Percentiles rank a stretch among this genome's conserved stretches.
phyloP scores from a whole-genome alignment of 2,797 vertebrate genomes.

The Sebastes cheni region DNA sequence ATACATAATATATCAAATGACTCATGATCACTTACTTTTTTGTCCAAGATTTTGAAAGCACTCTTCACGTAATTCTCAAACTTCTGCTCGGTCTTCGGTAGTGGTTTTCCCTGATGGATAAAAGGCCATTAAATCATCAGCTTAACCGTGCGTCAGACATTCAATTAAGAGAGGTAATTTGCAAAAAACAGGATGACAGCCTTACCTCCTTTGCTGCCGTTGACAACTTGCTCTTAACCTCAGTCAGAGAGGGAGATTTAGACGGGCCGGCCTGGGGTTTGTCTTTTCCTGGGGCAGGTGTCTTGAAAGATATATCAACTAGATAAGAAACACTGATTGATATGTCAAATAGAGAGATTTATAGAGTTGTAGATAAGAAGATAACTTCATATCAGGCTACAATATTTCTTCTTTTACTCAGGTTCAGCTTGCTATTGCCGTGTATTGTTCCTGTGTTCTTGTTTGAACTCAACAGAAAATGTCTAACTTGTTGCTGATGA shows the following conservation, averaged over 20 bases:
- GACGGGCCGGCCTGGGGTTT: slow-evolving; percentile 75
- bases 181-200: slow-evolving; percentile 22
- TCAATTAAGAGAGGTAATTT: slow-evolving; percentile 39
- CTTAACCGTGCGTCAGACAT: slow-evolving; percentile 4
- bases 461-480: neutral
- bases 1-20: neutral
- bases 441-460: neutral
- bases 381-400: slow-evolving; percentile 4
- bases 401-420: slow-evolving; percentile 13
- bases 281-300: slow-evolving; percentile 72
- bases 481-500: neutral
- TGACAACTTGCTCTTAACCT: slow-evolving; percentile 82
- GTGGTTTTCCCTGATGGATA: slow-evolving; percentile 73
- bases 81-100: slow-evolving; percentile 86
- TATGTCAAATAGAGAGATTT: slow-evolving; percentile 38
- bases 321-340: slow-evolving; percentile 51
- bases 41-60: slow-evolving; percentile 80
- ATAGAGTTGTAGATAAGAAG: slow-evolving; percentile 16
- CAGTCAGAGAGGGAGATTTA: slow-evolving; percentile 71
- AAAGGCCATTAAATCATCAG: slow-evolving; percentile 41
- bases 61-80: slow-evolving; percentile 83
- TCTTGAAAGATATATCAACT: slow-evolving; percentile 62
- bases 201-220: slow-evolving; percentile 79
- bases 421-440: neutral
- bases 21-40: slow-evolving; percentile 75